These are phyloP conservation scores for Aix galericulata DNA, from an alignment of 2,113 vertebrate species.

Conservation along the genomic window DNA sequence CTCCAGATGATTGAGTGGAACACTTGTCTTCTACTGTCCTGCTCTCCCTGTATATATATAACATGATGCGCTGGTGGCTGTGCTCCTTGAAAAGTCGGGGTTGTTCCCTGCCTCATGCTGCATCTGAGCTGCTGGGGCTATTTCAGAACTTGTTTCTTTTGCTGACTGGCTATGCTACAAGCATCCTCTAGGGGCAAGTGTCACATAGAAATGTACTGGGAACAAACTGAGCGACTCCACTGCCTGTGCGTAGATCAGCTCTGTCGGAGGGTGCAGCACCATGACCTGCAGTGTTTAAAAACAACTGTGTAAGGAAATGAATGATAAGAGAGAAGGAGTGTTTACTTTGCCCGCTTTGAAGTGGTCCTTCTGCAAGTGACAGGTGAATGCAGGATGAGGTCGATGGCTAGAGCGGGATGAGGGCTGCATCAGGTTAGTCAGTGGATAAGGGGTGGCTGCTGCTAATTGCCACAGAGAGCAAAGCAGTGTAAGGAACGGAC, in stretches of 20 bases:
- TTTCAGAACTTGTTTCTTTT: not conserved
- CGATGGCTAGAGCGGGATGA: not conserved
- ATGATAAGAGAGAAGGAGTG: not conserved
- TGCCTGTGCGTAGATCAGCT: not conserved
- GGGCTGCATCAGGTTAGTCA: not conserved
- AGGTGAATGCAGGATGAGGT: not conserved
- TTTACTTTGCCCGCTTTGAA: not conserved
- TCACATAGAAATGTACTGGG: not conserved
- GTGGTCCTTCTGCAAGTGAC: not conserved
- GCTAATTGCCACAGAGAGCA: not conserved
- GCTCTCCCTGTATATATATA: accelerated
- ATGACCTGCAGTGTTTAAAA: not conserved
- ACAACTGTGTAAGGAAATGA: not conserved
- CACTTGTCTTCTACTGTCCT: not conserved
- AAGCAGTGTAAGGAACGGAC: not conserved
- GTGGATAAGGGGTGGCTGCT: not conserved
- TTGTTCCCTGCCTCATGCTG: not conserved
- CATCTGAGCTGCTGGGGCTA: not conserved
- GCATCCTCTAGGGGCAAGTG: not conserved
- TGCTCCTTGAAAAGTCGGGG: not conserved
- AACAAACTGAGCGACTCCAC: not conserved
- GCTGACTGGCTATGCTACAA: not conserved
- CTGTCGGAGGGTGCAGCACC: not conserved
- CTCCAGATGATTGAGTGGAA: not conserved
- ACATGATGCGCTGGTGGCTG: not conserved